Conservation (phyloP, 2,113 vertebrate genomes). For the Cynopterus brachyotis region DNA sequence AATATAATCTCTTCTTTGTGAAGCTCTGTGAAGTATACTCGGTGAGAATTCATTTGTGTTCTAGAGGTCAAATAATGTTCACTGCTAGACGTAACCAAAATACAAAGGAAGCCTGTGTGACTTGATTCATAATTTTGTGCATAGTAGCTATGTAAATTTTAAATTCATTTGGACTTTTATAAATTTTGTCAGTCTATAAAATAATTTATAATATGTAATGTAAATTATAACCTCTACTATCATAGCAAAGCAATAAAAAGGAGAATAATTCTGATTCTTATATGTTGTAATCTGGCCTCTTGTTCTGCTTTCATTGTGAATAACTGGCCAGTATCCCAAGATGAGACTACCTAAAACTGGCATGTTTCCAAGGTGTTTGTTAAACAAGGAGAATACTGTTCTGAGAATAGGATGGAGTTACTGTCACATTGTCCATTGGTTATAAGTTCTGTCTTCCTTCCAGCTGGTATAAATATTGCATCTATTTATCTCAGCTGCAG, state of each 20-base stretch:
- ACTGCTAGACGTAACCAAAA: not conserved
- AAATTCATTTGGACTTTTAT: not conserved
- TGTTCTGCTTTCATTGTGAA: not conserved
- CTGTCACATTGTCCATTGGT: not conserved
- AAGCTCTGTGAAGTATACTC: not conserved
- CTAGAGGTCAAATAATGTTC: not conserved
- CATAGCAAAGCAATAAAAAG: not conserved
- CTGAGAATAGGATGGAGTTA: not conserved
- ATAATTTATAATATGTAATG: not conserved
- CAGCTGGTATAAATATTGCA: not conserved
- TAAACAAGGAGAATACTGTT: conserved; percentile 29
- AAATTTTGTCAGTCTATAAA: not conserved
- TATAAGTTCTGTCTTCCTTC: conserved; percentile 39
- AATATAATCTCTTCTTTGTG: not conserved
- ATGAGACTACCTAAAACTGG: conserved; percentile 35
- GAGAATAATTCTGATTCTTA: not conserved
- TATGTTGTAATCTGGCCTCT: not conserved
- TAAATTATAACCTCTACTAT: not conserved
- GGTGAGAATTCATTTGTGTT: not conserved
- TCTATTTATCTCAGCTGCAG: conserved; percentile 1
- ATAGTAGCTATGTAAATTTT: not conserved
- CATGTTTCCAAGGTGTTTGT: conserved; percentile 26
- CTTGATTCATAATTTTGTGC: not conserved
- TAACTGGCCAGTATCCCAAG: conserved; percentile 7
- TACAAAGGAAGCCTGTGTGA: not conserved